These are phyloP conservation scores for Drosophila ambigua DNA, from an alignment of 1,140 invertebrate genomes.

Conservation along the genomic window DNA sequence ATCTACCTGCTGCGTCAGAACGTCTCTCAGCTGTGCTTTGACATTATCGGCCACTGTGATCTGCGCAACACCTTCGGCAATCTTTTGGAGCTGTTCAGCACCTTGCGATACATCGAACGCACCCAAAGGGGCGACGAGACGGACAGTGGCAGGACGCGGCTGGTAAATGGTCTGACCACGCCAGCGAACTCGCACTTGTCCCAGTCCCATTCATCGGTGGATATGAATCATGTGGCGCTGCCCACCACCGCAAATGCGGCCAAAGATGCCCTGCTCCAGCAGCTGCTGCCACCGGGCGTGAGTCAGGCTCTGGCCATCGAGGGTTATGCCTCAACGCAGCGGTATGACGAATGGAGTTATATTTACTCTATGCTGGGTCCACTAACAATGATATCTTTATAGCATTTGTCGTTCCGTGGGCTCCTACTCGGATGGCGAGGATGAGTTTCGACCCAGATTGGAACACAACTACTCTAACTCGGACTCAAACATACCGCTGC, in stretches of 20 bases:
- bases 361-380: background rate
- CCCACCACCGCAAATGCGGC: constrained; percentile 61
- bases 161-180: constrained; percentile 52
- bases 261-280: constrained; percentile 64
- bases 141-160: constrained; percentile 26
- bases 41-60: constrained; percentile 89
- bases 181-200: constrained; percentile 54
- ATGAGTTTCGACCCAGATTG: constrained; percentile 61
- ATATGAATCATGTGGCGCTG: constrained; percentile 73
- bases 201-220: constrained; percentile 75
- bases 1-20: constrained; percentile 95
- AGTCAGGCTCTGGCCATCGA: constrained; percentile 69
- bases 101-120: constrained; percentile 65
- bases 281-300: constrained; percentile 56
- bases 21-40: constrained; percentile 92
- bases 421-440: constrained; percentile 77
- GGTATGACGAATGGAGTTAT: constrained; percentile 35
- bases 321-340: constrained; percentile 68
- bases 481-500: constrained; percentile 73
- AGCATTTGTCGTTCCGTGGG: constrained; percentile 78
- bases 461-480: constrained; percentile 74
- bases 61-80: constrained; percentile 90
- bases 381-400: background rate
- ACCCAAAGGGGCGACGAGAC: constrained; percentile 41
- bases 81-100: constrained; percentile 85